These are phyloP conservation scores for Hypotaenidia philippensis DNA, from an alignment of 2,797 vertebrate species.

Conservation along the genomic window DNA sequence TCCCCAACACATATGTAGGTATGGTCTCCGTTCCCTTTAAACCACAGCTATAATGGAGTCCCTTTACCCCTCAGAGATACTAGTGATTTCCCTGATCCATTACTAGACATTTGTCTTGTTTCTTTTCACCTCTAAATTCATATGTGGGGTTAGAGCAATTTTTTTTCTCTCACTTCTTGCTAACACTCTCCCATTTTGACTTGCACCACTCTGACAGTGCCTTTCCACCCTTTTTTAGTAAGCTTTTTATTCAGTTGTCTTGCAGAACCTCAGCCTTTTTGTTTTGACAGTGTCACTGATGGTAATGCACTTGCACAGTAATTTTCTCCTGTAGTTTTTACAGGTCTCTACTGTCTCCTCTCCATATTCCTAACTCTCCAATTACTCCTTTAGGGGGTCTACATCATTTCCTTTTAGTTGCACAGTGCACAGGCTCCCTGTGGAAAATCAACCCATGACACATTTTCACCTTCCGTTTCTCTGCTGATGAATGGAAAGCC, in stretches of 20 bases:
- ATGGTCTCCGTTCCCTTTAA: neutral
- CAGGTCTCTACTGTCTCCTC: neutral
- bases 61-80: neutral
- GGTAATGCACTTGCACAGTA: neutral
- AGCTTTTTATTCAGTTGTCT: neutral
- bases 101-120: neutral
- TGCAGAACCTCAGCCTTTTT: neutral
- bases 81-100: neutral
- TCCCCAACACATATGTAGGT: neutral
- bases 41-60: neutral
- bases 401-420: neutral
- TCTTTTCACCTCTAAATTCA: constrained; percentile 12
- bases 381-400: neutral
- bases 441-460: neutral
- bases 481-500: neutral
- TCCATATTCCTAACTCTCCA: neutral
- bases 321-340: neutral
- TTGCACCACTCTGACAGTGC: neutral
- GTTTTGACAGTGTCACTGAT: constrained; percentile 15
- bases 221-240: neutral
- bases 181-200: neutral
- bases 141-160: neutral
- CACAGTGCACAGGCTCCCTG: neutral
- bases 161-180: neutral
- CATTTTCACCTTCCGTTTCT: neutral